These are phyloP conservation scores for Pollachius pollachius DNA, from an alignment of 2,113 vertebrate species.

Conservation along the genomic window DNA sequence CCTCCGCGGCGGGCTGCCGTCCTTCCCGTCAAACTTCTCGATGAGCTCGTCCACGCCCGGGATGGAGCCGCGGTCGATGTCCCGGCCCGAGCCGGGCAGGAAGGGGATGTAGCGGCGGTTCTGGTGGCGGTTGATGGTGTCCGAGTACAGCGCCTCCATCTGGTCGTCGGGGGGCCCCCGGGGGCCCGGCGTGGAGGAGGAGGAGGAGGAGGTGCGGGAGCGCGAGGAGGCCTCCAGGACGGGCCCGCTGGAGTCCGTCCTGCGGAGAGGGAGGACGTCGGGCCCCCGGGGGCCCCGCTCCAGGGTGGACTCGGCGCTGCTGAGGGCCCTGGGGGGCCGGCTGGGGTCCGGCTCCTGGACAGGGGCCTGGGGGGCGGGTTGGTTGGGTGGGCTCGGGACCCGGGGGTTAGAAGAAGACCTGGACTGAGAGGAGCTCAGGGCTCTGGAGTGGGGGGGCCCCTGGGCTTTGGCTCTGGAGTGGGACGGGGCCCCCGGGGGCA, in stretches of 20 bases:
- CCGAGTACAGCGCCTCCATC: constrained; percentile 83
- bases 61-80: constrained; percentile 90
- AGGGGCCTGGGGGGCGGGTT: constrained; percentile 59
- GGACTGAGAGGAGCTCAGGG: constrained; percentile 38
- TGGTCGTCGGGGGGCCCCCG: constrained; percentile 75
- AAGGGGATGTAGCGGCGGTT: constrained; percentile 96
- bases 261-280: constrained; percentile 85
- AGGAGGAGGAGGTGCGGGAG: constrained; percentile 79
- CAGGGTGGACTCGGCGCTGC: constrained; percentile 59
- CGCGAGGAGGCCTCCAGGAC: constrained; percentile 73
- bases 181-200: constrained; percentile 74
- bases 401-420: constrained; percentile 25
- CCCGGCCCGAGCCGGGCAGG: constrained; percentile 87
- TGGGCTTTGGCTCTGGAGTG: constrained; percentile 44
- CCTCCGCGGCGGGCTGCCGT: constrained; percentile 77
- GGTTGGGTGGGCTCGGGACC: constrained; percentile 18
- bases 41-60: constrained; percentile 90
- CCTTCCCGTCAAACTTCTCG: constrained; percentile 87
- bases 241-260: constrained; percentile 82
- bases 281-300: constrained; percentile 78
- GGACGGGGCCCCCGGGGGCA: constrained; percentile 36
- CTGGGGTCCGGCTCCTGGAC: constrained; percentile 41
- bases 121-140: constrained; percentile 90
- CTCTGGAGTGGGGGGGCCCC: constrained; percentile 41
- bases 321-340: constrained; percentile 57